Evolutionary conservation across 2,888 invertebrate species (phyloP), one percentile per base, ranked within the genome.

Genomic region (Lochmaea crataegi): DNA sequence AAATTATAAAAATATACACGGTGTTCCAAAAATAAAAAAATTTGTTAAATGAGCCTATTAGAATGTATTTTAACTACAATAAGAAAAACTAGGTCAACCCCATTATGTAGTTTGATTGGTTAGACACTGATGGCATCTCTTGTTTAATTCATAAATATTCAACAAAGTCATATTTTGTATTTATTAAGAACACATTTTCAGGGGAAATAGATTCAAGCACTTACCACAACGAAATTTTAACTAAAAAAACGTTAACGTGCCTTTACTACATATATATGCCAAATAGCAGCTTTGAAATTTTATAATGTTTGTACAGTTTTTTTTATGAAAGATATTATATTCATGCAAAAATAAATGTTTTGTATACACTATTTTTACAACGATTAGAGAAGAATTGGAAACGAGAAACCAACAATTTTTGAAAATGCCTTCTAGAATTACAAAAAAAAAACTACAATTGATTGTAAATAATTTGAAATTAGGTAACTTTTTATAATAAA

Each of bases 401-500:
- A 53, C 53, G 53, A 53, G 53, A 18, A 53, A 53, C 18, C 51
- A 53, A 53, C 51, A 53, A 53, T 53, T 53, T 53, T 53, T 53
- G 53, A 53, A 53, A 53, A 53, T 53, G 53, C 53, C 53, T 53
- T 18, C 53, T 53, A 9, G 53, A 9, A 18, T 2, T 53, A 18
- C 53, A 18, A 53, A n/a, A 53, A 16, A 53, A 53, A 16, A 53
- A 11, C 16, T 16, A n/a, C n/a, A n/a, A n/a, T n/a, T n/a, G n/a
- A n/a, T n/a, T n/a, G n/a, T n/a, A 11, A 42, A 42, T 45, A 45
- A 45, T 45, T 45, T 45, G 11, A 45, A 45, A 45, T 45, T 45
- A 1, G 4, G 4, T 45, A 45, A 42, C 2, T 42, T 12, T 42
- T 42, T 42, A 12, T 42, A 12, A 12, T 12, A 42, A 12, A 45